Percentiles rank a stretch among this genome's conserved stretches.
These are phyloP conservation scores for Barypeithes pellucidus DNA, from an alignment of 2,888 invertebrate species.

Conservation along the genomic window DNA sequence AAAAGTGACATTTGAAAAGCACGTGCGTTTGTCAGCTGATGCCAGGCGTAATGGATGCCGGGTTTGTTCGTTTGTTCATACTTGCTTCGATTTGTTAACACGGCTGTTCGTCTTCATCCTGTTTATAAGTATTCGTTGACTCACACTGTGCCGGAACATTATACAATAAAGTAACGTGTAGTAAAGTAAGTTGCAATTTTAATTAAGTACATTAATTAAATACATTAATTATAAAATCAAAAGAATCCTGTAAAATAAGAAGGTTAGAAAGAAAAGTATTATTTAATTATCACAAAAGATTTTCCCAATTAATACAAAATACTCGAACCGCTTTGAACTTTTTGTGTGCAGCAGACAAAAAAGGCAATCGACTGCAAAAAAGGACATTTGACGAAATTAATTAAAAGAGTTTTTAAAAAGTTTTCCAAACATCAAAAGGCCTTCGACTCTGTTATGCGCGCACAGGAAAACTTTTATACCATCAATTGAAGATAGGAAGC, in stretches of 20 bases:
- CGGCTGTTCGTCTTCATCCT: too few species aligned
- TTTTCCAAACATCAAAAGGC: conserved; percentile 27
- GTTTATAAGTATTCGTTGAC: too few species aligned
- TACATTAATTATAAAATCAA: not conserved
- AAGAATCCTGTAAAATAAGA: not conserved
- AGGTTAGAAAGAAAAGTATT: not conserved
- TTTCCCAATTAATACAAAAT: conserved; percentile 6
- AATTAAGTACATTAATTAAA: too few species aligned
- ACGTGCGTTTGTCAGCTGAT: too few species aligned
- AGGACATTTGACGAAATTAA: conserved; percentile 32
- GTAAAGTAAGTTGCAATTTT: too few species aligned
- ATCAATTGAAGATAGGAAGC: conserved; percentile 29
- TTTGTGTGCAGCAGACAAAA: not conserved
- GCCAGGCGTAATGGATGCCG: too few species aligned
- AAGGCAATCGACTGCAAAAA: conserved; percentile 22
- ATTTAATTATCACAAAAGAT: conserved; percentile 7
- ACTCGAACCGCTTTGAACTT: not conserved
- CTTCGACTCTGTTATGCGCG: conserved; percentile 21
- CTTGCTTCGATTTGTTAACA: too few species aligned
- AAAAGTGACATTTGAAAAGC: too few species aligned
- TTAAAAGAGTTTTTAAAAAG: conserved; percentile 34
- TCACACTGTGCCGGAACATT: too few species aligned
- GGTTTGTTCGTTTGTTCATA: too few species aligned
- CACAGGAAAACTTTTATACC: conserved; percentile 23
- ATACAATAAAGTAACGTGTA: too few species aligned